Conservation (phyloP, 1,140 invertebrate species). For the Macrocentrus cingulum region DNA sequence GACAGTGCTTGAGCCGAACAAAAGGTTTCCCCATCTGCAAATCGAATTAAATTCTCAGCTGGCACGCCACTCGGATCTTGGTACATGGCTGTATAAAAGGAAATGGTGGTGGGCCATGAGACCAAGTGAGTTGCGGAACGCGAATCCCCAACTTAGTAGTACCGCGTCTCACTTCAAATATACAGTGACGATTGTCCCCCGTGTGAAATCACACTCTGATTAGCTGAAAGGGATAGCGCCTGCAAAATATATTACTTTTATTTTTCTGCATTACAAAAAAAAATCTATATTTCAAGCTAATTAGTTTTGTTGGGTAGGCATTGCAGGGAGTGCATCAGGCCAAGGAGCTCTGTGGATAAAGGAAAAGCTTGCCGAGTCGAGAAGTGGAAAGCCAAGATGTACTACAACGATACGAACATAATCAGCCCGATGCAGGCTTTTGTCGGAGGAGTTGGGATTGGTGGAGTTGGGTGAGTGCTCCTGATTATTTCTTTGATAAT, state of each 20-base stretch:
- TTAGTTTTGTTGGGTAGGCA: not conserved
- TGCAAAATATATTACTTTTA: not conserved
- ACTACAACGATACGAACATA: constrained; percentile 45
- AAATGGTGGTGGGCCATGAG: constrained; percentile 35
- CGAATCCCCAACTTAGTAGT: constrained; percentile 38
- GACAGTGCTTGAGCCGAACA: constrained; percentile 48
- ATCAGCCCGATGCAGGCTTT: constrained; percentile 47
- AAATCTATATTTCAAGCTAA: too few species aligned
- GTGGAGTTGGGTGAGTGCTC: constrained; percentile 42
- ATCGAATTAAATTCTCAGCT: constrained; percentile 57
- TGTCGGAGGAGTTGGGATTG: constrained; percentile 38
- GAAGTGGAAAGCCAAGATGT: constrained; percentile 36
- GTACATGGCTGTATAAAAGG: constrained; percentile 47
- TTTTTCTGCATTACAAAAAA: too few species aligned
- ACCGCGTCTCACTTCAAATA: constrained; percentile 55
- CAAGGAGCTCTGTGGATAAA: constrained; percentile 7
- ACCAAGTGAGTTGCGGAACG: constrained; percentile 56
- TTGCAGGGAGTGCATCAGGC: not conserved
- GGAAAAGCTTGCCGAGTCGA: constrained; percentile 8
- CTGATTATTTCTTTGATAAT: constrained; percentile 47
- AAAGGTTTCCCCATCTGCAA: constrained; percentile 56
- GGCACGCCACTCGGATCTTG: constrained; percentile 50
- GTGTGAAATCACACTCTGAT: constrained; percentile 17
- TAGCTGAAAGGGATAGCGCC: constrained; percentile 11
- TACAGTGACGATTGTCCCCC: constrained; percentile 21